Evolutionary conservation across 2,113 vertebrate species (phyloP), one percentile per base, ranked within the genome.

Genomic region (Heterochromis multidens): DNA sequence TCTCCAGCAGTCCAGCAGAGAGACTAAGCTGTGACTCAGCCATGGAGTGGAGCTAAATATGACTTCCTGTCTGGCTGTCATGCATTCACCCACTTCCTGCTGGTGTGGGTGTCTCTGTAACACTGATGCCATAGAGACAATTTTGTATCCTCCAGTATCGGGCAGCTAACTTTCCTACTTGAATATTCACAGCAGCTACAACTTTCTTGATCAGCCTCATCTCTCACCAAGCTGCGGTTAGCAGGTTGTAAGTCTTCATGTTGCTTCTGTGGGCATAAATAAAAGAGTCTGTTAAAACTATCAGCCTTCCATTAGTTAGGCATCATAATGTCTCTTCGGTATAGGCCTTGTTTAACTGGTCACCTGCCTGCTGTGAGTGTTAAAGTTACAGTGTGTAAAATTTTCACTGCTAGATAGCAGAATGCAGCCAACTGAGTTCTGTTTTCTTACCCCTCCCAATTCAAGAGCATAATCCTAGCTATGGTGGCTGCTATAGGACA

Each of bases 51-150:
- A 33, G 67, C 58, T 78, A 52, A 80, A 90, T 79, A 60, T 6
- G 33, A 87, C 86, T 80, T 90, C 67, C 81, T 89, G 62, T 81
- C 80, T 81, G 35, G 33, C 78, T 82, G 72, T 49, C 79, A 89
- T 35, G 57, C 84, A 13, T 77, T 80, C 77, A 62, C 31, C 11
- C n/a, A 49, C 84, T 84, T 78, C 85, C 76, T 74, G 57, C 87
- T 59, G 67, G 25, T 74, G 31, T 29, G 31, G n/a, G 59, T 58
- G 54, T 13, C 25, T 79, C 23, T 78, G n/a, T 74, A 74, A 62
- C 46, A 1, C 17, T 5, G 7, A 37, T 12, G 49, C 14, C 33
- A 63, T n/a, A 63, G 17, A 19, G 6, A 31, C 9, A 70, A 7
- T 74, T 63, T 31, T 10, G 12, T 35, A 61, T 57, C 25, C 40